phyloP scores from a whole-genome alignment of 2,797 vertebrate genomes.

The Cyclura pinguis region DNA sequence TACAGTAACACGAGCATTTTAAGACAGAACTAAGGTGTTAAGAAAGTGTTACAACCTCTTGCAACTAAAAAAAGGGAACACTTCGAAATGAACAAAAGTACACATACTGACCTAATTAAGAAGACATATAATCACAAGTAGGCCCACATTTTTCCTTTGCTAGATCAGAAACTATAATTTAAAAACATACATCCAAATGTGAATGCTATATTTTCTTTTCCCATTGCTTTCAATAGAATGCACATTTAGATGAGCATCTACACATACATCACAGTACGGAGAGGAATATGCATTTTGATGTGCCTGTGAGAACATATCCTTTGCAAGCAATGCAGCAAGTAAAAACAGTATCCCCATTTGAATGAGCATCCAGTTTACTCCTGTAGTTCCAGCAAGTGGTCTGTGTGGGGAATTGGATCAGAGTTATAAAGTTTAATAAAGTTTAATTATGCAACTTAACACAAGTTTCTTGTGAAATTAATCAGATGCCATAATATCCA shows the following conservation, averaged over 20 bases:
- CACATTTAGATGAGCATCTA: background rate
- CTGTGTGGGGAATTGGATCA: background rate
- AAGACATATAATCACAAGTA: background rate
- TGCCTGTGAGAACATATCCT: background rate
- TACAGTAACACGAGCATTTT: background rate
- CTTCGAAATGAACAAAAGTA: background rate
- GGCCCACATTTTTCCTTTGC: background rate
- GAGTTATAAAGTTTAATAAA: background rate
- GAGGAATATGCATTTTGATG: background rate
- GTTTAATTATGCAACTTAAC: background rate
- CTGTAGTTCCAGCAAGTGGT: background rate
- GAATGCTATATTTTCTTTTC: background rate
- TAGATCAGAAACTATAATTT: background rate
- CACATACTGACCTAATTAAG: background rate
- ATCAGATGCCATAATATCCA: background rate
- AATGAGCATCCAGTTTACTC: background rate
- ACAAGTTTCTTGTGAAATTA: background rate
- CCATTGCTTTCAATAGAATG: background rate
- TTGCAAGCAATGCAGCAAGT: background rate
- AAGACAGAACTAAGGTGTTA: slow-evolving; percentile 26
- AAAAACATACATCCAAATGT: background rate
- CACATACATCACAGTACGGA: background rate
- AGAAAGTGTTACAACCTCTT: background rate
- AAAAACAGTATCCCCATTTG: background rate
- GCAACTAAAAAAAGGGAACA: slow-evolving; percentile 12